Percentiles rank a stretch among this genome's conserved stretches.
phyloP scores from a whole-genome alignment of 2,113 vertebrate genomes.

The Rana temporaria region DNA sequence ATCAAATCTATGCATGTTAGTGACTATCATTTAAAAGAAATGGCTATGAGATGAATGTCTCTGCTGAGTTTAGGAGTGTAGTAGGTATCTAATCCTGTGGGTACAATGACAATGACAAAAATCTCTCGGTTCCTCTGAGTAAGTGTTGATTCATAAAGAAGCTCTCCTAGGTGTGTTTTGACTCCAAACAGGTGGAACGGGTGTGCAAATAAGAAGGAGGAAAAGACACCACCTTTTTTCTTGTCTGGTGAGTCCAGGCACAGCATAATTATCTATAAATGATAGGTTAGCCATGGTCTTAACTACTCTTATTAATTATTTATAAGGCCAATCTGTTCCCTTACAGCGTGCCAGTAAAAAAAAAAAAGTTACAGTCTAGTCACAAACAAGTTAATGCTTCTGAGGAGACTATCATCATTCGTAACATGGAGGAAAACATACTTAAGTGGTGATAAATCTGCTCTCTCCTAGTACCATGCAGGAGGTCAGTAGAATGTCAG shows the following conservation, averaged over 20 bases:
- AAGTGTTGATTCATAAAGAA: conserved; percentile 41
- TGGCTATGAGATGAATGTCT: no score
- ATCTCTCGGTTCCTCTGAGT: not conserved
- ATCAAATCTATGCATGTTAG: no score
- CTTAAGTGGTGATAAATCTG: not conserved
- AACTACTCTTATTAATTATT: conserved; percentile 42
- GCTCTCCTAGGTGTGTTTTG: conserved; percentile 22
- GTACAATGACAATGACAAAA: not conserved
- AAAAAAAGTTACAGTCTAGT: conserved; percentile 12
- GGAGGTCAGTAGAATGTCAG: not conserved
- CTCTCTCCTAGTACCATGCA: not conserved
- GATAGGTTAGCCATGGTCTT: conserved; percentile 38
- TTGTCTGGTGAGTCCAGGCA: not conserved
- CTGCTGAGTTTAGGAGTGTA: no score
- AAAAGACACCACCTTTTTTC: conserved; percentile 27
- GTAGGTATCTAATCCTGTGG: no score
- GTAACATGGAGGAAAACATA: not conserved
- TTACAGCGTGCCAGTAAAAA: conserved; percentile 9
- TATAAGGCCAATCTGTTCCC: conserved; percentile 14
- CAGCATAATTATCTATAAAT: conserved; percentile 47
- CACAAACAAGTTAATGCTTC: not conserved
- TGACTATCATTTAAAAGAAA: no score
- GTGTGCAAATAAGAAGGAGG: not conserved
- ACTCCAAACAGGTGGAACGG: conserved; percentile 38
- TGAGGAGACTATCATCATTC: not conserved